Base-by-base conservation (phyloP, 2,113 vertebrate species). In the Eclectus roratus region DNA sequence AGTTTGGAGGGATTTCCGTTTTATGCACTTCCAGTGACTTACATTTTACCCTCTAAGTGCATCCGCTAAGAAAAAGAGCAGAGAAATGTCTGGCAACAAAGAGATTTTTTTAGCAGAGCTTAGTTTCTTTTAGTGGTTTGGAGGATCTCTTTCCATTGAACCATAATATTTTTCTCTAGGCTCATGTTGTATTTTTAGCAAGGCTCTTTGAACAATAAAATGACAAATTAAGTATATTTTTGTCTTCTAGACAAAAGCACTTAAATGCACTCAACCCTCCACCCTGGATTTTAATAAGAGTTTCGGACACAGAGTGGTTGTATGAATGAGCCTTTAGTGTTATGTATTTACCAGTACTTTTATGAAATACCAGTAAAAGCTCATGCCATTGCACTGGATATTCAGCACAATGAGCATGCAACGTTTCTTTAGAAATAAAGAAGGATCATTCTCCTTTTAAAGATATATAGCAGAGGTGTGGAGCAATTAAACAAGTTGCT, bases 161-260 rank as follows among this genome's bases (percentile, higher is more conserved):
- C 85, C 68, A 63, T 89, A 91, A 72, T 95, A 84, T 86, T 95
- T 97, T 82, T 94, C 92, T 95, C 85, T 90, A 76, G 85, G 61
- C 49, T 93, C 55, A 41, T 53, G 56, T 12, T 81, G 44, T 95
- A 79, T 94, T 93, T 94, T 94, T 95, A 94, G 88, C 50, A 72
- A 55, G 69, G 65, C 60, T 80, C 52, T 89, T 93, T 74, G 72
- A 74, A 71, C 47, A 82, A 78, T 78, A 88, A 94, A 89, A 95
- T 70, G 76, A 60, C 79, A 95, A 88, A 80, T 94, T 91, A 91
- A 47, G 53, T 69, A 11, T 68, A 35, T 68, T 74, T 80, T 89
- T 94, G 68, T 91, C 81, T 90, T 88, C 61, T 87, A 91, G 76
- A 88, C 31, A 33, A 55, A 84, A 88, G 88, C 64, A 66, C 44